These are phyloP conservation scores for Rutilus rutilus DNA, from an alignment of 2,113 vertebrate species.

Conservation along the genomic window DNA sequence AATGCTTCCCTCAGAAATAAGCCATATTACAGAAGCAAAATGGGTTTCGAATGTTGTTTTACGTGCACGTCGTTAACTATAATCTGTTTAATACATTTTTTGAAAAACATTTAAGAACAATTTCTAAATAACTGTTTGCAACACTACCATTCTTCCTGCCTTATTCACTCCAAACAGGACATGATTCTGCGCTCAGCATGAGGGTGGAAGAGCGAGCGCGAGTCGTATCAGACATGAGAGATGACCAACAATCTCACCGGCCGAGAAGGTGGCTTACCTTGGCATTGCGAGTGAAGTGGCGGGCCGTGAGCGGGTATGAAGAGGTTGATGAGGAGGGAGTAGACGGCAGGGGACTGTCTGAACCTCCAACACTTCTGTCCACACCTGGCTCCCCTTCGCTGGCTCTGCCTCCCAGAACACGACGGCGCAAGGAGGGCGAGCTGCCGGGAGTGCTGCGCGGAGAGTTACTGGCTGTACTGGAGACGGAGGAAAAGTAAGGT, in stretches of 20 bases:
- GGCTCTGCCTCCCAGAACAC: constrained; percentile 78
- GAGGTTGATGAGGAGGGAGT: constrained; percentile 80
- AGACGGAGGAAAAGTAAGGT: constrained; percentile 24
- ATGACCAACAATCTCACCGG: neutral
- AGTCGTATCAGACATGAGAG: neutral
- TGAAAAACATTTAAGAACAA: neutral
- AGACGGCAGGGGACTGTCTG: constrained; percentile 76
- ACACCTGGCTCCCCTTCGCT: constrained; percentile 74
- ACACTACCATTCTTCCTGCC: neutral
- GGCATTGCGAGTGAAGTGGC: constrained; percentile 87
- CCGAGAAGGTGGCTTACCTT: constrained; percentile 74
- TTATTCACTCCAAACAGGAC: neutral
- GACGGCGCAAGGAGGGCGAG: constrained; percentile 85
- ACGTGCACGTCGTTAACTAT: neutral
- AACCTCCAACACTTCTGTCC: constrained; percentile 69
- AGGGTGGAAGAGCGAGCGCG: constrained; percentile 16
- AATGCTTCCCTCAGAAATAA: neutral
- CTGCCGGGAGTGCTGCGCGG: constrained; percentile 88
- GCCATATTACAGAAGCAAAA: neutral
- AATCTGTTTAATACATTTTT: neutral
- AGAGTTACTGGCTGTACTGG: constrained; percentile 87
- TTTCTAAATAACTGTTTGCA: neutral
- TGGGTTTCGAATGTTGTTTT: neutral
- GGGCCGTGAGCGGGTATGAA: constrained; percentile 80
- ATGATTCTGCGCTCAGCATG: neutral